phyloP scores from a whole-genome alignment of 2,888 invertebrate genomes.

The Epinotia nisella region DNA sequence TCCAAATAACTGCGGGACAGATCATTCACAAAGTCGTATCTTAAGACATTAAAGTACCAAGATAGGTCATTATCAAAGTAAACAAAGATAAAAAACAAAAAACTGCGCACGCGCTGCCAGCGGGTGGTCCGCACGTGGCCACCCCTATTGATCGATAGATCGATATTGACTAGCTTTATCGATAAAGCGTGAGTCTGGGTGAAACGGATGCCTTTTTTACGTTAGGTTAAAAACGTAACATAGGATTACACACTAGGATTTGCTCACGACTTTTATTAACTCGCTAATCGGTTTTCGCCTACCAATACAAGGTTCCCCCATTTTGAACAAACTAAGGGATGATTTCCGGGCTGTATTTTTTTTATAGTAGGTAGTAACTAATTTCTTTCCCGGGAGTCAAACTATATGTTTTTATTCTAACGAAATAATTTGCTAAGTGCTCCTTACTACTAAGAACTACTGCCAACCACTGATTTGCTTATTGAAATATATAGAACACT shows the following conservation, averaged over 20 bases:
- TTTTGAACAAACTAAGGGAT: background rate
- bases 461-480: no score
- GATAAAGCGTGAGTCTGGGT: conserved; percentile 55
- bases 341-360: no score
- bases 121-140: conserved; percentile 80
- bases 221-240: background rate
- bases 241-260: background rate
- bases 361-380: background rate
- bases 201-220: conserved; percentile 4
- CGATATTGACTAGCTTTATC: conserved; percentile 56
- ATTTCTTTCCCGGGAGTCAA: background rate
- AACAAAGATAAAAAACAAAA: conserved; percentile 55
- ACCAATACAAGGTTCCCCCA: background rate
- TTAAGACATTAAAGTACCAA: background rate
- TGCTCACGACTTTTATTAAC: background rate
- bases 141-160: conserved; percentile 79
- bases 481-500: no score
- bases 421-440: no score
- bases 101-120: conserved; percentile 69
- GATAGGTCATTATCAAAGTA: background rate
- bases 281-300: no score
- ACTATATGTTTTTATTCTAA: background rate
- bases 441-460: no score
- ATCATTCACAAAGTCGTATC: conserved; percentile 1
- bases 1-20: background rate